Evolutionary conservation across 2,888 invertebrate species (phyloP), one percentile per base, ranked within the genome.

Genomic region (Onthophagus sagittarius): DNA sequence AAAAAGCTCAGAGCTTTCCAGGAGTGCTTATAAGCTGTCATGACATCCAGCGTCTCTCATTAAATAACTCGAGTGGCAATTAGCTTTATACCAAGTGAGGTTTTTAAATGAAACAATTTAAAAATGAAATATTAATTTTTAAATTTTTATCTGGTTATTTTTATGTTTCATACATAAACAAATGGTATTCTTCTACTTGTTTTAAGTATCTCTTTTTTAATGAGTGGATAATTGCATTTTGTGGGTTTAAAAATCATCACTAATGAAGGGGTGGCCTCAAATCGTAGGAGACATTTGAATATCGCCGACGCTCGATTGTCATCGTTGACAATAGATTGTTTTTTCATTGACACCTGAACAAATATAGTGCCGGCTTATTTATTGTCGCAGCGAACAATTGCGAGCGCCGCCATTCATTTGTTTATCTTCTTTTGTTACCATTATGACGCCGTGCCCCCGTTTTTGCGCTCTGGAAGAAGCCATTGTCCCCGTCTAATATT

Each of bases 21-120:
- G 71, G 75, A 75, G 77, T 76, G 78, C 76, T 75, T 76, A 77
- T 72, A 75, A 74, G 77, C 75, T 77, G 77, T 77, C 75, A 77
- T 77, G 71, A 71, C 76, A 78, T 78, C 81, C 83, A 82, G 81
- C 83, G 83, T 82, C 81, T 83, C 82, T 84, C 83, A 83, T 84
- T 84, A 84, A 83, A 82, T 80, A 82, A 82, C 79, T 83, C 81
- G 80, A 85, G 84, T 84, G 84, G 84, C 85, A 85, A 85, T 85
- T 85, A 85, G 84, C 83, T 83, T 82, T 83, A 82, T 83, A 78
- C 79, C 80, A 83, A 83, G 83, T 83, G 83, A 81, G 81, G 82
- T 81, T 72, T 70, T 74, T 74, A 69, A 74, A 72, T 70, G 72
- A 74, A 71, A 73, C 39, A 11, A 53, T 53, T 53, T 23, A 3